Percentiles rank a stretch among this genome's conserved stretches.
Conservation (phyloP, 2,888 invertebrate species). For the Drosophila trichaetosa region DNA sequence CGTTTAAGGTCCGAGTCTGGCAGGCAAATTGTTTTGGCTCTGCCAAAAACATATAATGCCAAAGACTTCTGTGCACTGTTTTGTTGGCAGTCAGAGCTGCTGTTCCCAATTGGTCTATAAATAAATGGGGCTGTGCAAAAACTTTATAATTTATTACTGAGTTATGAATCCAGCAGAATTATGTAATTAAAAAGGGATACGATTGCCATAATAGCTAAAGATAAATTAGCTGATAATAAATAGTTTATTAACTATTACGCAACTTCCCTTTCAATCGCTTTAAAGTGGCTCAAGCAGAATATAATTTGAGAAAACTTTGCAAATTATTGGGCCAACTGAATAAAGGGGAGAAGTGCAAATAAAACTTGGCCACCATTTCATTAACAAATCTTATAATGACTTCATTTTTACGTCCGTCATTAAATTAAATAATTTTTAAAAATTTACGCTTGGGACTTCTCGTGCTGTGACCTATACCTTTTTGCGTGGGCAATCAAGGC, state of each 20-base stretch:
- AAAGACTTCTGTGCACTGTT: slow-evolving; percentile 17
- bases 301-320: background rate
- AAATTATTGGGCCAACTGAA: background rate
- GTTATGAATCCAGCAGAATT: background rate
- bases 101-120: background rate
- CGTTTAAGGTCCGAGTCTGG: slow-evolving; percentile 22
- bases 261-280: background rate
- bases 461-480: slow-evolving; percentile 24
- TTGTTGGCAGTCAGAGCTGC: background rate
- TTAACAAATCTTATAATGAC: slow-evolving; percentile 35
- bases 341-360: background rate
- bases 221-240: background rate
- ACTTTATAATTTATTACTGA: slow-evolving; percentile 3
- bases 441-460: slow-evolving; percentile 18
- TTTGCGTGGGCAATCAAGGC: slow-evolving; percentile 43
- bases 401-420: slow-evolving; percentile 37
- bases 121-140: background rate
- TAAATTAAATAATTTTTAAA: slow-evolving; percentile 32
- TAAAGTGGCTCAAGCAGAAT: background rate
- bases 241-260: background rate
- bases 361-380: slow-evolving; percentile 6
- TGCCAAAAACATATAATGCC: slow-evolving; percentile 14
- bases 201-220: background rate
- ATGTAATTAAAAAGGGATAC: background rate
- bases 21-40: slow-evolving; percentile 30